A percentile compares a stretch with the other conserved stretches of the same genome.
Conservation (phyloP, 2,113 vertebrate species). For the Tyto alba region DNA sequence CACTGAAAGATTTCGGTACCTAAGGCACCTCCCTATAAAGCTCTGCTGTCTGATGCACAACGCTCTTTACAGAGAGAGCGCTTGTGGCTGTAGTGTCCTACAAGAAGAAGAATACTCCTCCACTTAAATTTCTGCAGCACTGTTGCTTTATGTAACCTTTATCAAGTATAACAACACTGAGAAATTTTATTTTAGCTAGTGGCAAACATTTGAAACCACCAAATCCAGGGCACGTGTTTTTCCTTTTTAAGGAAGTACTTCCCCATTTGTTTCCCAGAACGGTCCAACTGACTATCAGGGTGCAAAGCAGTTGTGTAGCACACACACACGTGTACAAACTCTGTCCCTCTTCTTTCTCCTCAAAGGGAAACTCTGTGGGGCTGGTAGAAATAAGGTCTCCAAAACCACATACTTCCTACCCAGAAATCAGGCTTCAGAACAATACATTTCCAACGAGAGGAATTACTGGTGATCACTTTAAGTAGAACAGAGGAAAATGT, state of each 20-base stretch:
- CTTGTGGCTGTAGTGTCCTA: not conserved
- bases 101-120: not conserved
- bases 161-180: not conserved
- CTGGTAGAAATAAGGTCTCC: not conserved
- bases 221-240: not conserved
- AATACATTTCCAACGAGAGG: not conserved
- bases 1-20: not conserved
- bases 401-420: not conserved
- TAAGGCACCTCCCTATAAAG: not conserved
- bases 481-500: accelerated
- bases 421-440: not conserved
- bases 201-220: not conserved
- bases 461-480: not conserved
- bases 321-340: accelerated
- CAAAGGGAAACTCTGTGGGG: not conserved
- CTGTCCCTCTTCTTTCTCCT: not conserved
- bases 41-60: not conserved
- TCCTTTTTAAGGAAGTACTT: not conserved
- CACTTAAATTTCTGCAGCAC: not conserved
- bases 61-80: not conserved
- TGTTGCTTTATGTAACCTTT: not conserved
- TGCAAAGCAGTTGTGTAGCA: not conserved
- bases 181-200: not conserved
- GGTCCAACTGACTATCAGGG: not conserved
- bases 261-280: not conserved